Evolutionary conservation across 2,888 invertebrate species (phyloP), one percentile per base, ranked within the genome.

Genomic region (Macaria liturata): DNA sequence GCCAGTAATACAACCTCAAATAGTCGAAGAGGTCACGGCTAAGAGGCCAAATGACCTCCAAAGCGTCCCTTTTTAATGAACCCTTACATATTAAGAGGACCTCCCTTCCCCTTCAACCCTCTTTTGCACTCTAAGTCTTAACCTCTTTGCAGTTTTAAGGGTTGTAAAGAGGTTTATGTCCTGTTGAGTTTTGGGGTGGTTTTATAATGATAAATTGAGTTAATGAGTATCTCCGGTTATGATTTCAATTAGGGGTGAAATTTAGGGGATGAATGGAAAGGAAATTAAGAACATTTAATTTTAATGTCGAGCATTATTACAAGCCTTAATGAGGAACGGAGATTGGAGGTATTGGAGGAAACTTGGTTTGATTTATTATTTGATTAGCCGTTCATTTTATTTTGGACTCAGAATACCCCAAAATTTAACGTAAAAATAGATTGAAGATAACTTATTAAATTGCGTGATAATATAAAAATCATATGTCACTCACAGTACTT

Each of bases 31-130:
- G 68, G 66, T 63, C 66, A 63, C 49, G 64, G 54, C 54, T 62
- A 64, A 57, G 48, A 55, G 57, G 47, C 57, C 43, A 54, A 64
- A 63, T 61, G 66, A 64, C 62, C 62, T 53, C 53, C 49, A 44
- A 49, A 54, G 51, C 59, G 64, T 62, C 70, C 67, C 66, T 67
- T 66, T 66, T 67, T 70, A 70, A 68, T 70, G 68, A 70, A 65
- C 64, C 61, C 65, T 68, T 55, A 61, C 60, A 57, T 62, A 68
- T 59, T 61, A 61, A 64, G 58, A 57, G 64, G 52, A 51, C 58
- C 54, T 48, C 30, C 52, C 58, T n/a, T 51, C 58, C 39, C 20
- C 47, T 54, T 54, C 42, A 55, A 47, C 57, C 54, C 59, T 50
- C 54, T 50, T 56, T 61, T 61, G 46, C 57, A 56, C 59, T 60